These are phyloP conservation scores for Allolobophora icterica DNA, from an alignment of 2,888 invertebrate species.

Conservation along the genomic window DNA sequence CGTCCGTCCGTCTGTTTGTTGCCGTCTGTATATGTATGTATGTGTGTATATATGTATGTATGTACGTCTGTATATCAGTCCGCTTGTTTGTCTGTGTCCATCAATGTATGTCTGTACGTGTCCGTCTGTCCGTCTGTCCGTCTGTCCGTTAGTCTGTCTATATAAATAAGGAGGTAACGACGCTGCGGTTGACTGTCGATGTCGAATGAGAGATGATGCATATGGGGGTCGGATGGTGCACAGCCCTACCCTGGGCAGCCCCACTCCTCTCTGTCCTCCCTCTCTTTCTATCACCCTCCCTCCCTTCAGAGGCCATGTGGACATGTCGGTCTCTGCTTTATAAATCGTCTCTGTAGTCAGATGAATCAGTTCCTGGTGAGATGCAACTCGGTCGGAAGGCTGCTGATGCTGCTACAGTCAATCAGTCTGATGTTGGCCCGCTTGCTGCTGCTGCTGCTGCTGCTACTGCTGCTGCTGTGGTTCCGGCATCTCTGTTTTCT, in stretches of 20 bases:
- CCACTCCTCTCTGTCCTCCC: too few species aligned
- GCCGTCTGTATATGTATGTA: too few species aligned
- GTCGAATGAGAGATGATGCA: conserved; percentile 3
- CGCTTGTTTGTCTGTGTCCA: too few species aligned
- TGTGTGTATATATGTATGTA: too few species aligned
- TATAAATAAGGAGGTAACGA: neutral
- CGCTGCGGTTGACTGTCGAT: neutral
- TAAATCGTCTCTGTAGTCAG: conserved; percentile 11
- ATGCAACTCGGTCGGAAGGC: neutral
- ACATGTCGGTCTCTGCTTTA: conserved; percentile 7
- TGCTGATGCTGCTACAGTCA: neutral
- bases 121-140: neutral
- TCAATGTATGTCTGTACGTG: neutral
- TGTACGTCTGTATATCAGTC: too few species aligned
- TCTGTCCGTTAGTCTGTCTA: neutral
- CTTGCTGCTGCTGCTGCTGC: neutral
- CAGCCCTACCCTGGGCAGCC: neutral
- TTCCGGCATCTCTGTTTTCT: neutral
- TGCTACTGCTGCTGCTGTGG: neutral
- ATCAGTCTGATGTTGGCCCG: too few species aligned
- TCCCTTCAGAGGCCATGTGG: neutral
- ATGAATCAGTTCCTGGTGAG: neutral
- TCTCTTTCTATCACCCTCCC: neutral
- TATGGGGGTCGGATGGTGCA: conserved; percentile 17
- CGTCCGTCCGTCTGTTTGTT: too few species aligned